These are phyloP conservation scores for Aphidius colemani DNA, from an alignment of 2,888 invertebrate species.

Conservation along the genomic window DNA sequence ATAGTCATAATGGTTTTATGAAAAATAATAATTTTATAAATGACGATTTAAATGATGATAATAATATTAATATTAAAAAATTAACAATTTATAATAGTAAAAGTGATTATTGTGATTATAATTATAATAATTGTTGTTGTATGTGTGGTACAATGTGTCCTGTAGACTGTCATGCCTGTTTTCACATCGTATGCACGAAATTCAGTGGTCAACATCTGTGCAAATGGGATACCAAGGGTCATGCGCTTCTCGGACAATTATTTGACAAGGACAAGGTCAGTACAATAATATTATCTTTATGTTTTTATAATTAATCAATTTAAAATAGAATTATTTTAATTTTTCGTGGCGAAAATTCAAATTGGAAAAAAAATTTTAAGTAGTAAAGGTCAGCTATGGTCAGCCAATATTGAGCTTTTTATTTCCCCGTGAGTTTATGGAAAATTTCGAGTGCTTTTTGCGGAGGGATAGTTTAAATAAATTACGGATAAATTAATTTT, in stretches of 20 bases:
- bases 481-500: too few species aligned
- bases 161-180: slow-evolving; percentile 70
- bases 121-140: slow-evolving; percentile 63
- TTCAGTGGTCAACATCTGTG: slow-evolving; percentile 54
- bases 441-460: too few species aligned
- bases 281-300: slow-evolving; percentile 8
- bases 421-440: too few species aligned
- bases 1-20: slow-evolving; percentile 30
- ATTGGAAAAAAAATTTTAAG: too few species aligned
- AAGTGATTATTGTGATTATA: slow-evolving; percentile 4
- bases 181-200: slow-evolving; percentile 65
- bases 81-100: slow-evolving; percentile 16
- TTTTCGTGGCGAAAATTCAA: too few species aligned
- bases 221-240: slow-evolving; percentile 57
- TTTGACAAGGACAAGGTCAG: slow-evolving; percentile 57
- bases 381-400: too few species aligned
- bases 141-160: slow-evolving; percentile 68
- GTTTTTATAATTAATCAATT: too few species aligned
- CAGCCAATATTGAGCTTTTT: too few species aligned
- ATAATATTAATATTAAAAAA: slow-evolving; percentile 21
- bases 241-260: slow-evolving; percentile 51
- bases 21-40: too few species aligned
- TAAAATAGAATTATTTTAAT: too few species aligned
- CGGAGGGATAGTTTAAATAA: too few species aligned
- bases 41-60: slow-evolving; percentile 24